phyloP scores from a whole-genome alignment of 2,888 invertebrate species.

The Clitarchus hookeri region DNA sequence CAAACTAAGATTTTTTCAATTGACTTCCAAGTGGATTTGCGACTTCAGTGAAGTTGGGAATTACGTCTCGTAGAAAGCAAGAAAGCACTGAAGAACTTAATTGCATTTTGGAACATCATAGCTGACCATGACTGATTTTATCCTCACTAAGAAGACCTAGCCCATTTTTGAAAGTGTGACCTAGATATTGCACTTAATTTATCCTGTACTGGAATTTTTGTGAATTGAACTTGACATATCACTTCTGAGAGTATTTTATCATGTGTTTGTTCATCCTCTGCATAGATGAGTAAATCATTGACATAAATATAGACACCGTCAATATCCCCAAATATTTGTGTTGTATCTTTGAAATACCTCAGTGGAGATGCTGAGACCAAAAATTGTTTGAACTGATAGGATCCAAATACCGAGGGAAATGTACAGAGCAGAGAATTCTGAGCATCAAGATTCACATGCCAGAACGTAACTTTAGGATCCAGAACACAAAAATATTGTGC shows the following conservation, averaged over 20 bases:
- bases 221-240: background rate
- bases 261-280: background rate
- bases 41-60: too few relatives aligned
- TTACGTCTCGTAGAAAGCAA: too few relatives aligned
- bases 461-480: background rate
- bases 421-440: background rate
- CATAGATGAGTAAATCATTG: background rate
- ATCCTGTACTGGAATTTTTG: background rate
- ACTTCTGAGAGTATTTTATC: background rate
- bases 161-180: background rate
- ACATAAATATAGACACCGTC: background rate
- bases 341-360: background rate
- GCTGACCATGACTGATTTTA: background rate
- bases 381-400: background rate
- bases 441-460: background rate
- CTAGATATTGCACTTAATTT: background rate
- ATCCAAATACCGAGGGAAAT: background rate
- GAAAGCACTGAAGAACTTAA: too few relatives aligned
- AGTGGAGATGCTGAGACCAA: background rate
- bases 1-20: background rate
- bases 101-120: background rate
- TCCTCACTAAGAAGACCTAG: background rate
- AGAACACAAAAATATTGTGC: background rate
- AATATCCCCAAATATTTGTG: background rate
- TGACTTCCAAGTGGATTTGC: too few relatives aligned